Conservation (phyloP, 1,140 invertebrate genomes). For the Varroa destructor region DNA sequence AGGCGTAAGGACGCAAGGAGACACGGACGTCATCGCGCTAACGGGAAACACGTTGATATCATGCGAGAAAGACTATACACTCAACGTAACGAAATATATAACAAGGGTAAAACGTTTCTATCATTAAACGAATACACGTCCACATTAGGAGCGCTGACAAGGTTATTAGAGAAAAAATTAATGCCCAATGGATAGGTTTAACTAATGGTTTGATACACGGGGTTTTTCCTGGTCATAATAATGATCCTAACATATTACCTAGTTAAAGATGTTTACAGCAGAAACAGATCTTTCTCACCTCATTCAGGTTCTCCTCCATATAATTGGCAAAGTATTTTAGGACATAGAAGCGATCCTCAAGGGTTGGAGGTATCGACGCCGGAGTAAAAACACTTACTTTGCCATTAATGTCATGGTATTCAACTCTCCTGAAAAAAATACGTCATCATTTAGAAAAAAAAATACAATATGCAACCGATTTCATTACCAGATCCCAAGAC, state of each 20-base stretch:
- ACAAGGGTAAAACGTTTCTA: too few species aligned
- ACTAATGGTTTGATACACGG: too few species aligned
- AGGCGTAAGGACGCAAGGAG: background rate
- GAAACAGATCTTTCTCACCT: constrained; percentile 38
- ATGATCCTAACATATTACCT: too few species aligned
- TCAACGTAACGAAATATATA: background rate
- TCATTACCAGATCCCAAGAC: background rate
- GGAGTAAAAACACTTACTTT: constrained; percentile 44
- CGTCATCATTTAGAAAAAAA: constrained; percentile 25
- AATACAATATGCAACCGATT: background rate
- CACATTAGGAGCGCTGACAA: too few species aligned
- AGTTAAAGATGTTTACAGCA: too few species aligned
- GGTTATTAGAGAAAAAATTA: too few species aligned
- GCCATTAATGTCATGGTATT: constrained; percentile 47
- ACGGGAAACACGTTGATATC: background rate
- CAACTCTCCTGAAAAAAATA: constrained; percentile 43
- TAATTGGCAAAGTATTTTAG: constrained; percentile 51
- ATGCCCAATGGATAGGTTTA: too few species aligned
- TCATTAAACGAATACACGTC: too few species aligned
- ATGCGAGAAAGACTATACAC: background rate
- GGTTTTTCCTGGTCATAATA: too few species aligned
- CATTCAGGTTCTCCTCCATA: constrained; percentile 52
- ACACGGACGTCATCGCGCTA: background rate
- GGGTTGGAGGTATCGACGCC: constrained; percentile 42
- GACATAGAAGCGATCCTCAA: constrained; percentile 48